Evolutionary conservation across 2,888 invertebrate species (phyloP).

Genomic region (Hemicrepidius hirtus): DNA sequence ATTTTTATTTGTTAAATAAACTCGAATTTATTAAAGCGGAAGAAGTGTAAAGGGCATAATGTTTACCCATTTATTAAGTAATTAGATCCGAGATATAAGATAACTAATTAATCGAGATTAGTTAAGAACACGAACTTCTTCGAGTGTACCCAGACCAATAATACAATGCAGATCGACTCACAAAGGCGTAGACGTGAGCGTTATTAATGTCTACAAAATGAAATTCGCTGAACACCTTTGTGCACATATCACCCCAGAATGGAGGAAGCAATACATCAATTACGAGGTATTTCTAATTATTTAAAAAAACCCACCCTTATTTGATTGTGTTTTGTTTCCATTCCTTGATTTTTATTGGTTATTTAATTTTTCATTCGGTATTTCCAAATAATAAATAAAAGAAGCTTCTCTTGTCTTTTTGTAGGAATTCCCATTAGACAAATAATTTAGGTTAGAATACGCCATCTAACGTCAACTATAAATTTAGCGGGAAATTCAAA

Average conservation of each 20-base stretch:
- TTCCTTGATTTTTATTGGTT: no score
- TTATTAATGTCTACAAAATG: constrained; percentile 74
- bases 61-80: constrained; percentile 20
- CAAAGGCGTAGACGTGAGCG: background rate
- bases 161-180: constrained; percentile 31
- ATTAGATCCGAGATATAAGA: constrained; percentile 39
- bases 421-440: background rate
- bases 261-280: constrained; percentile 90
- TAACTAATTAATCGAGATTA: constrained; percentile 47
- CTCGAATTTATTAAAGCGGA: background rate
- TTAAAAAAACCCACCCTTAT: background rate
- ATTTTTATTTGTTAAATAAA: constrained; percentile 45
- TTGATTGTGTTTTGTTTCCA: no score
- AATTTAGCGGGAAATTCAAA: background rate
- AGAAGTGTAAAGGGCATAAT: background rate
- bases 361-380: background rate
- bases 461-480: background rate
- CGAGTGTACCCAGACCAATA: no score
- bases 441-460: background rate
- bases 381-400: no score
- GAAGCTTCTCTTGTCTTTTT: background rate
- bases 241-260: constrained; percentile 94
- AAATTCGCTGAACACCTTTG: constrained; percentile 93
- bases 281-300: constrained; percentile 76
- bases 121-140: constrained; percentile 16